Base-by-base conservation (phyloP, 2,888 invertebrate species). In the Criorhina ranunculi region DNA sequence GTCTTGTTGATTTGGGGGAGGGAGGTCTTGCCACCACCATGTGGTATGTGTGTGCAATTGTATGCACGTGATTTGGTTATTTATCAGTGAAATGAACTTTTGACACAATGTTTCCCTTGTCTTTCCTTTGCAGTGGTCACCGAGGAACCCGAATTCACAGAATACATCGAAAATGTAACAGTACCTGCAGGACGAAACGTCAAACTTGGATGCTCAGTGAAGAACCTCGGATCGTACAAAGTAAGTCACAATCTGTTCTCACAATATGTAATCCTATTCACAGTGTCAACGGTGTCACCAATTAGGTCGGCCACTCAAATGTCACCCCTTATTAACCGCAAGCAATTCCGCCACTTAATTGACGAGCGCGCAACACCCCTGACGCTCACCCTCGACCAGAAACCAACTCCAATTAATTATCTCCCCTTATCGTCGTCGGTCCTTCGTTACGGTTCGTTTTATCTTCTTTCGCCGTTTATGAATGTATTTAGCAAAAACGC, bases 161-260 rank as follows among this genome's bases (percentile, higher is more conserved):
- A 97, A 92, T 95, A 96, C 90, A 97, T 98, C 90, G 96, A 96
- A 92, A 98, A 98, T 93, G 95, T 96, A 90, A 98, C 97, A 83
- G 96, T 92, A 90, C 92, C 92, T 89, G 96, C 97, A 82, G 98
- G 98, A 87, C 94, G 97, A 88, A 96, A 95, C 91, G 96, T 97
- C 89, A 96, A 96, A 90, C 94, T 98, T 89, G 96, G 97, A 70
- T 98, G 98, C 92, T 96, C 96, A 40, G 98, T 98, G 88, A 97
- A 97, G 92, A 96, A 98, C 92, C 94, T 98, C 82, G 97, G 97
- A 88, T 95, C 96, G 49, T 97, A 96, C 91, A 98, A 97, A 95
- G 98, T 97, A 93, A 93, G 94, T 90, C 9, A 46, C n/a, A 51
- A 42, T 42, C 24, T 57, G 29, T 40, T 31, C 8, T 17, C 5